Evolutionary conservation across 1,140 invertebrate species (phyloP).

Genomic region (Caligus rogercresseyi): DNA sequence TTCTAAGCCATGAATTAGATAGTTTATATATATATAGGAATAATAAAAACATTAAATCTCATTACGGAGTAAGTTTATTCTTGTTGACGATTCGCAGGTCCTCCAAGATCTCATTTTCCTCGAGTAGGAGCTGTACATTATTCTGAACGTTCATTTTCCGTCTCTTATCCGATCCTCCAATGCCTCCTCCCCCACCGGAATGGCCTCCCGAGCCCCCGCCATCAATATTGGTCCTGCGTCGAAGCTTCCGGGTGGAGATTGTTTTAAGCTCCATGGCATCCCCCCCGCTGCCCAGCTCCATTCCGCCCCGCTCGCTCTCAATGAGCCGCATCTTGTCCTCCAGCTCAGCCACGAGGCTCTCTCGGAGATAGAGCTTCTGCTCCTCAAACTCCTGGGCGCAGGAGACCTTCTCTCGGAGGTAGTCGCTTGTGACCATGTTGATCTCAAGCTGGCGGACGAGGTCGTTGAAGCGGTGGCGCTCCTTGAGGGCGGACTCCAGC

Average conservation of each 20-base stretch:
- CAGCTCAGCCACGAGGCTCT: conserved; percentile 71
- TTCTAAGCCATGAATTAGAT: too few species aligned
- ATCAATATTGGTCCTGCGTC: conserved; percentile 75
- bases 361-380: conserved; percentile 76
- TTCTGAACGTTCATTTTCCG: conserved; percentile 48
- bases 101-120: conserved; percentile 69
- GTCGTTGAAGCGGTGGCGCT: conserved; percentile 50
- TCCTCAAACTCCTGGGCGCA: conserved; percentile 83
- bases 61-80: conserved; percentile 29
- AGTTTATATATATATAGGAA: too few species aligned
- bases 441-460: conserved; percentile 64
- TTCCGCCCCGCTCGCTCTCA: conserved; percentile 61
- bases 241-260: conserved; percentile 58
- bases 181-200: conserved; percentile 38
- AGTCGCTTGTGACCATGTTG: conserved; percentile 71
- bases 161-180: conserved; percentile 39
- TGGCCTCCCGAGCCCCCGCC: too few species aligned
- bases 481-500: conserved; percentile 38
- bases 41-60: neutral
- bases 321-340: conserved; percentile 78
- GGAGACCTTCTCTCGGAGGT: conserved; percentile 63
- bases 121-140: conserved; percentile 62
- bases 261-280: conserved; percentile 62
- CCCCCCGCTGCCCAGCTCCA: conserved; percentile 69
- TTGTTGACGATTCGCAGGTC: conserved; percentile 67